Evolutionary conservation across 2,797 vertebrate species (phyloP), one percentile per base, ranked within the genome.

Genomic region (Thaleichthys pacificus): DNA sequence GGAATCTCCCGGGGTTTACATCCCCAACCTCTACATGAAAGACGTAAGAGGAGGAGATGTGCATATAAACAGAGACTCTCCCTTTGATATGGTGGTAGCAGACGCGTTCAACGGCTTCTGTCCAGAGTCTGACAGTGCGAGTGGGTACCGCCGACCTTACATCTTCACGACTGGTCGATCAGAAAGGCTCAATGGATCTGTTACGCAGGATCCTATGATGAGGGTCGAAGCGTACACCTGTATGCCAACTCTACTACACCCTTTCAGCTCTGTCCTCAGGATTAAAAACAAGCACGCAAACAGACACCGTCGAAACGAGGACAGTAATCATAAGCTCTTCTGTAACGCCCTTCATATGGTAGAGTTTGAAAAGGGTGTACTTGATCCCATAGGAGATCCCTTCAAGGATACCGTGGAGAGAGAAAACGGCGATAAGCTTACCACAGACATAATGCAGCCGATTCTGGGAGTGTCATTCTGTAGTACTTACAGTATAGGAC

Each of bases 1-100:
- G 2, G 71, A 72, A 0, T 74, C 74, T 0, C 74, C 61, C 0
- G 72, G 78, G 0, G 24, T 77, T 2, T 38, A 80, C 66, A 62
- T 80, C 0, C 62, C 78, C 30, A 77, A 77, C 61, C 15, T 77
- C 54, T 77, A 73, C 66, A 73, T 77, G 71, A 77, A 77, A 26
- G 71, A 77, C 2, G 22, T 71, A 0, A 2, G 17, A 14, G 78
- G 74, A 0, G 71, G 68, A 2, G 66, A 80, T 0, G 74, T 80
- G 12, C 28, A 30, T 17, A 30, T 71, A 2, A 47, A 69, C 11
- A 61, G 60, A 0, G 5, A 17, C 0, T 15, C 24, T 0, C 78
- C 78, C 1, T 77, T 32, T 5, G 69, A 68, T 4, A 15, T 80
- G 64, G 78, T 80, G 7, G n/a, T 80, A 0, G 71, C 71, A 1